Base-by-base conservation (phyloP, 2,797 vertebrate species). In the Tenualosa thibaudeaui region DNA sequence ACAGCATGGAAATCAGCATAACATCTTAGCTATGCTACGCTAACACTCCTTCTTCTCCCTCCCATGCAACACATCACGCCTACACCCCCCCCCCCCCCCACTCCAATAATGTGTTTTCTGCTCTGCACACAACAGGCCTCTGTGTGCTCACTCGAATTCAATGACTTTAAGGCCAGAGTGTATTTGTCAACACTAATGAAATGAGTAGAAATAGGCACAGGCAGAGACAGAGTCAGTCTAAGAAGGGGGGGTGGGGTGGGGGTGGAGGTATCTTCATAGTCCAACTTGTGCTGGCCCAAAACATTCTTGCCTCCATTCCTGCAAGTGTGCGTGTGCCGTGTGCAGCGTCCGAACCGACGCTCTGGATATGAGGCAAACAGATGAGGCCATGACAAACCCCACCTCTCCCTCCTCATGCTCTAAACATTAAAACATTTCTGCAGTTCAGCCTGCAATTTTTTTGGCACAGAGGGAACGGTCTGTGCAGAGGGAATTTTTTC, bases 141-240 rank as follows among this genome's bases (percentile, higher is more conserved):
- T 78, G 71, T 78, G 71, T 43, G 7, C 40, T 78, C 10, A 46
- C 71, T 22, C 71, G 6, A 5, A 40, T n/a, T 46, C 15, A 46
- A 19, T 19, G 37, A 22, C 37, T 78, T 78, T 19, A 56, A 56
- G 54, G 71, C 15, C 71, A 40, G 6, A 8, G 71, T 78, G 71
- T 78, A 46, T 78, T 43, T 78, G 71, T 78, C 71, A 78, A 78
- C 71, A 78, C 37, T 43, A 78, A 78, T 78, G 71, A 46, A 43
- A 78, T 78, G 19, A 78, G 17, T 40, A 78, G 71, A 78, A 46
- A 78, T 78, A 78, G 71, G 46, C n/a, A 60, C 56, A 60, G 56
- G 22, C 13, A 75, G 13, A 75, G 68, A 43, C 3, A 68, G 49
- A 51, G 50, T 58, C 60, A 65, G n/a, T 65, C 24, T 26, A 46